Evolutionary conservation across 2,797 vertebrate genomes (phyloP).

Genomic region (Sebastes hopkinsi): DNA sequence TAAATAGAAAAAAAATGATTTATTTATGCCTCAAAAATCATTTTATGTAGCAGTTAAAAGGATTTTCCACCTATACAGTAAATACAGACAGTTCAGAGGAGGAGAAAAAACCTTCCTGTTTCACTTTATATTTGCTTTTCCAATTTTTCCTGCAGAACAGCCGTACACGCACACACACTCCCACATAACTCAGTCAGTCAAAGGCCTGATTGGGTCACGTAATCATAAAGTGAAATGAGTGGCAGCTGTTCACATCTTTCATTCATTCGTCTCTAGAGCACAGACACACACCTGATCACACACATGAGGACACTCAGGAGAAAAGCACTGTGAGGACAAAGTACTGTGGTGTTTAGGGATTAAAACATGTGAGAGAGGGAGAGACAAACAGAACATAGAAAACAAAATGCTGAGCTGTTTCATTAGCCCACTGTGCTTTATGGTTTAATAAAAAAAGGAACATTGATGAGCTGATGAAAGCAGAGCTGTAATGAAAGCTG

Average conservation of each 20-base stretch:
- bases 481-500: slow-evolving; percentile 41
- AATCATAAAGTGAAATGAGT: slow-evolving; percentile 34
- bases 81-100: not conserved
- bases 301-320: slow-evolving; percentile 43
- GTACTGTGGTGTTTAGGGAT: slow-evolving; percentile 20
- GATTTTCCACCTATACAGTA: not conserved
- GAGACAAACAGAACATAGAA: not conserved
- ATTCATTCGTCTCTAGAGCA: slow-evolving; percentile 36
- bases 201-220: slow-evolving; percentile 15
- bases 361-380: slow-evolving; percentile 1
- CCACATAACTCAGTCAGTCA: slow-evolving; percentile 22
- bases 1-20: not conserved
- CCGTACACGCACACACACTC: not conserved
- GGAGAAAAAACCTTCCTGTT: not conserved
- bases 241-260: slow-evolving; percentile 51
- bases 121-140: slow-evolving; percentile 11
- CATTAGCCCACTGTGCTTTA: slow-evolving; percentile 9
- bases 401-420: slow-evolving; percentile 13
- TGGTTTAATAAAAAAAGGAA: slow-evolving; percentile 34
- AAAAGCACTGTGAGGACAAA: slow-evolving; percentile 41
- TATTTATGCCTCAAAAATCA: not conserved
- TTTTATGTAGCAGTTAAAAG: not conserved
- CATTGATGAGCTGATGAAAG: slow-evolving; percentile 40
- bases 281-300: slow-evolving; percentile 52
- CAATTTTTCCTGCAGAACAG: not conserved